Evolutionary conservation across 2,888 invertebrate species (phyloP).

Genomic region (Drosophila histrio): DNA sequence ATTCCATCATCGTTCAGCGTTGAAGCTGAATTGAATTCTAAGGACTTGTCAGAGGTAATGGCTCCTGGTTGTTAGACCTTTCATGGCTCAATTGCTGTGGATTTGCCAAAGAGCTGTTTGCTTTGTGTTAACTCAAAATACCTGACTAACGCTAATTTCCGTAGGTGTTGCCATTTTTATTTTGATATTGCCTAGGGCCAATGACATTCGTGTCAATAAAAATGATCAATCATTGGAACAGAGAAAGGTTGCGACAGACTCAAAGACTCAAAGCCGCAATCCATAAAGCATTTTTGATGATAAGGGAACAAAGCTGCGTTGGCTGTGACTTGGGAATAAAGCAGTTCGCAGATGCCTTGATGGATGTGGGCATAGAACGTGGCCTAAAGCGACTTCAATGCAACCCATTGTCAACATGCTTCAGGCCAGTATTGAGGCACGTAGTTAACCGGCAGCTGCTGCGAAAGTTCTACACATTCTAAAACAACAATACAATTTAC

Average conservation of each 20-base stretch:
- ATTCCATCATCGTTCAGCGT: constrained; percentile 1
- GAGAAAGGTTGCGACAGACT: too few relatives aligned
- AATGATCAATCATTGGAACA: constrained; percentile 69
- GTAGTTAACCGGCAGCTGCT: constrained; percentile 59
- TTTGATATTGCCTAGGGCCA: constrained; percentile 23
- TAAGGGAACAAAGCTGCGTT: not conserved
- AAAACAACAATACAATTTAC: constrained; percentile 51
- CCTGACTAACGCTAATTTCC: constrained; percentile 64
- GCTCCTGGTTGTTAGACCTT: constrained; percentile 20
- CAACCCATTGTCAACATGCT: constrained; percentile 32
- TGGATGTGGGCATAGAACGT: constrained; percentile 35
- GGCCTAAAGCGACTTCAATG: constrained; percentile 33
- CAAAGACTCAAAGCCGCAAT: not conserved
- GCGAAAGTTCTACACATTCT: constrained; percentile 42
- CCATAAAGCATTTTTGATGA: constrained; percentile 8
- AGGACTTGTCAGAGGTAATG: constrained; percentile 25
- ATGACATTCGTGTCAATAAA: constrained; percentile 70
- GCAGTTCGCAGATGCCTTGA: constrained; percentile 29
- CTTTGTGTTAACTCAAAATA: constrained; percentile 40
- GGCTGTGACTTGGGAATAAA: constrained; percentile 17
- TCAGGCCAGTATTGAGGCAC: constrained; percentile 48
- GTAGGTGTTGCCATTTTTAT: constrained; percentile 28
- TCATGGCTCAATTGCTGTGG: constrained; percentile 30
- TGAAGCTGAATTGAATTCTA: not conserved
- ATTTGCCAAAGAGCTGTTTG: constrained; percentile 9